Conservation (phyloP, 2,113 vertebrate genomes). For the Protobothrops flavoviridis region DNA sequence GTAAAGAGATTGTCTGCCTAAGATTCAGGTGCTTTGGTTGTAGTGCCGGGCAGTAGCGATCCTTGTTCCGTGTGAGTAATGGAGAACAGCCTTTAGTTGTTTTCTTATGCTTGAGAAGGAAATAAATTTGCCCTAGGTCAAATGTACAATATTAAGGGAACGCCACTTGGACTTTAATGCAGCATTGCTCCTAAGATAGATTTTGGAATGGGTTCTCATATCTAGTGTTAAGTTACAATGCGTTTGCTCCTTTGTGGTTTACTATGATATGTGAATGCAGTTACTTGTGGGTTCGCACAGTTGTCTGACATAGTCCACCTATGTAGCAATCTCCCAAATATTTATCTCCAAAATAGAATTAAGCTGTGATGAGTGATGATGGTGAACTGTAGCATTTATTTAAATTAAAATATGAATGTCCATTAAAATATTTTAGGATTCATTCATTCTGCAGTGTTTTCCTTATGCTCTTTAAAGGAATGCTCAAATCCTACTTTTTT, state of each 20-base stretch:
- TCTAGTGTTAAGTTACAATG: background rate
- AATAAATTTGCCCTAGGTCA: background rate
- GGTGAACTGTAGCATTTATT: background rate
- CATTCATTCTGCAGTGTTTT: background rate
- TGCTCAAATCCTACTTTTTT: background rate
- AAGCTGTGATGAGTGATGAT: background rate
- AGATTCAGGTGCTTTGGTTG: background rate
- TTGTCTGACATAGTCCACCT: background rate
- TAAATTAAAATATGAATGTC: background rate
- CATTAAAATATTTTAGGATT: background rate
- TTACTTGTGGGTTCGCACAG: background rate
- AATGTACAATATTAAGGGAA: background rate
- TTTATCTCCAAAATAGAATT: background rate
- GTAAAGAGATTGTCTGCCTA: rapidly evolving
- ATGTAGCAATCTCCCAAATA: background rate
- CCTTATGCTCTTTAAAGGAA: background rate
- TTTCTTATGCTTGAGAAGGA: background rate
- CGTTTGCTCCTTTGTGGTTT: background rate
- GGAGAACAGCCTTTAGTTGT: background rate
- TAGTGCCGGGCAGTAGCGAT: background rate
- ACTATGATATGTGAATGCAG: background rate
- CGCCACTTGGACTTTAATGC: no score
- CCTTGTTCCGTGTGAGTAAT: background rate
- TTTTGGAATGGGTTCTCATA: background rate
- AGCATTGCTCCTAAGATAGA: background rate